phyloP scores from a whole-genome alignment of 2,113 vertebrate species.

The Formicarius rufipectus region DNA sequence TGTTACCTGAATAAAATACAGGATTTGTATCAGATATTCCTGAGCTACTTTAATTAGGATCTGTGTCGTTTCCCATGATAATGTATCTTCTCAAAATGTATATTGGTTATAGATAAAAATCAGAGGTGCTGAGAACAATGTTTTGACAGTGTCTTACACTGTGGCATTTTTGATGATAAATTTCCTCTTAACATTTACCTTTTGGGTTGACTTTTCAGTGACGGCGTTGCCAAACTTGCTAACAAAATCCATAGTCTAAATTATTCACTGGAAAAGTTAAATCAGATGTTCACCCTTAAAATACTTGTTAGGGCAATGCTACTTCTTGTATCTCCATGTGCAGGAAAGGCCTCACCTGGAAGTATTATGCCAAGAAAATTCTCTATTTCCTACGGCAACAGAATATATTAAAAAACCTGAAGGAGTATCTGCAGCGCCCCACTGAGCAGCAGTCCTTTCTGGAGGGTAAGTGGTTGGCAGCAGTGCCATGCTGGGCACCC shows the following conservation, averaged over 20 bases:
- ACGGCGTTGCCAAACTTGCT: not conserved
- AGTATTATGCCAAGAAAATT: constrained; percentile 98
- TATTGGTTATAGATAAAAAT: not conserved
- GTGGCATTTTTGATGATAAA: not conserved
- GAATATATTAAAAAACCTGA: constrained; percentile 90
- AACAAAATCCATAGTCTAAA: not conserved
- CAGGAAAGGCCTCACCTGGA: constrained; percentile 94
- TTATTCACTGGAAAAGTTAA: not conserved
- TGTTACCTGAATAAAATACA: not conserved
- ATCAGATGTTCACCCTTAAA: not conserved
- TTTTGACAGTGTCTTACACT: not conserved
- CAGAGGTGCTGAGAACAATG: not conserved
- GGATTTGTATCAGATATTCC: not conserved
- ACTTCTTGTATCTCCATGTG: constrained; percentile 6
- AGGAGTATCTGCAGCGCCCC: constrained; percentile 86
- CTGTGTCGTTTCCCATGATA: not conserved
- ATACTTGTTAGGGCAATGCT: not conserved
- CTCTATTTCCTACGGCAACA: constrained; percentile 96
- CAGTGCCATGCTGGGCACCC: fast-evolving
- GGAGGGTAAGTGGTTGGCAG: constrained; percentile 80
- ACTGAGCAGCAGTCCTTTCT: constrained; percentile 84
- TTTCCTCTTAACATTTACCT: not conserved
- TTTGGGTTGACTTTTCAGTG: not conserved
- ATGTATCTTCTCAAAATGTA: not conserved
- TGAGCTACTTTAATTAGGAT: not conserved